phyloP scores from a whole-genome alignment of 2,113 vertebrate species.

The Arvicanthis niloticus region DNA sequence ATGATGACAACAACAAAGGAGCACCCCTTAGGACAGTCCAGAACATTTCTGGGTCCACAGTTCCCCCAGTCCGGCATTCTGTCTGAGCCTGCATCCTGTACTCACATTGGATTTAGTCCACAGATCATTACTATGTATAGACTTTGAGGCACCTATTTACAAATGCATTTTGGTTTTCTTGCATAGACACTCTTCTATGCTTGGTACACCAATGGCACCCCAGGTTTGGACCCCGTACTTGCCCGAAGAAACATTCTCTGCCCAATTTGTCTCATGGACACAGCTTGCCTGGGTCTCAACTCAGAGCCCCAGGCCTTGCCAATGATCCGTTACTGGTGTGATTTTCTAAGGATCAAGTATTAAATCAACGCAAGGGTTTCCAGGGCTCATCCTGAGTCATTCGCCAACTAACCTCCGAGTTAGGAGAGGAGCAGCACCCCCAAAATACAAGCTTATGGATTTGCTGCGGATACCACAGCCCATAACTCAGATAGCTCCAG shows the following conservation, averaged over 20 bases:
- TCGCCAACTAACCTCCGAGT: background rate
- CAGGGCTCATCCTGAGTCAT: background rate
- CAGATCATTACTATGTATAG: background rate
- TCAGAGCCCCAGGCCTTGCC: background rate
- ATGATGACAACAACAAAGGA: background rate
- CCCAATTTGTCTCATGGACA: background rate
- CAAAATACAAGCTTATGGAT: background rate
- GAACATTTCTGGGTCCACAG: background rate
- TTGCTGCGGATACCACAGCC: background rate
- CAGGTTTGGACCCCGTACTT: background rate
- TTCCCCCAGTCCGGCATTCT: background rate
- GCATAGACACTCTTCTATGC: background rate
- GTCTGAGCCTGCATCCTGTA: background rate
- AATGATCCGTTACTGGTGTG: background rate
- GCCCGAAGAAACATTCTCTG: background rate
- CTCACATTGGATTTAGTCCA: background rate
- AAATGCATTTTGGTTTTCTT: background rate
- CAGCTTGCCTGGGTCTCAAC: background rate
- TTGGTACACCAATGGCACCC: background rate
- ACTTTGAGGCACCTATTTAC: background rate
- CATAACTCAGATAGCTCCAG: background rate
- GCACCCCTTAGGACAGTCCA: background rate
- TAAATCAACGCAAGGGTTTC: background rate
- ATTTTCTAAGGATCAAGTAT: background rate
- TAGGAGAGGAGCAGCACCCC: background rate